Percentiles rank a stretch among this genome's conserved stretches.
Conservation (phyloP, 2,888 invertebrate genomes). For the Morpho deidamia region DNA sequence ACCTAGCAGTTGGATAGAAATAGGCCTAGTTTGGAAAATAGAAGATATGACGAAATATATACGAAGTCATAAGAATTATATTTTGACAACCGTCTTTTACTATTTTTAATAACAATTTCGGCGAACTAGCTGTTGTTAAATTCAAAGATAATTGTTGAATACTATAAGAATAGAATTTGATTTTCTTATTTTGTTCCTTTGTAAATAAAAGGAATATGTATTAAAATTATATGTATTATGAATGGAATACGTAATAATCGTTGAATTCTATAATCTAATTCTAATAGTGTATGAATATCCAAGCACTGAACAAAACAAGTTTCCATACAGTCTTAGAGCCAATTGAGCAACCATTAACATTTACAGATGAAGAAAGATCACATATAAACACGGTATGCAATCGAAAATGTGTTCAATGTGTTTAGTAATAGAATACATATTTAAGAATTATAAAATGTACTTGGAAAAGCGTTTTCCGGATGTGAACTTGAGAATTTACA, state of each 20-base stretch:
- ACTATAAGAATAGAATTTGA: neutral
- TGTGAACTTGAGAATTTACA: conserved; percentile 71
- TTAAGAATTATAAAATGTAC: conserved; percentile 7
- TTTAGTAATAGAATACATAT: conserved; percentile 12
- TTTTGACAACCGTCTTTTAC: too few species aligned
- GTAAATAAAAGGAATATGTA: neutral
- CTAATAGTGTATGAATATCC: conserved; percentile 16
- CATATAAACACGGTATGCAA: conserved; percentile 14
- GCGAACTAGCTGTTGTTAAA: too few species aligned
- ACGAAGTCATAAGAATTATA: too few species aligned
- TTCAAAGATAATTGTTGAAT: too few species aligned
- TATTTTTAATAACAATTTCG: too few species aligned
- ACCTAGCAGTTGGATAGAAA: too few species aligned
- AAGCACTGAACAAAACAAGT: conserved; percentile 43
- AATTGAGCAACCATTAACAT: conserved; percentile 66
- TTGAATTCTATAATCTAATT: too few species aligned
- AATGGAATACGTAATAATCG: too few species aligned
- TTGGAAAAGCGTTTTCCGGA: conserved; percentile 31
- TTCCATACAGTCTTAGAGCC: conserved; percentile 55
- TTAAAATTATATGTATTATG: neutral
- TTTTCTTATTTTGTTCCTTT: neutral
- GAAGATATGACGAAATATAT: too few species aligned
- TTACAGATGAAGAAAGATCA: conserved; percentile 23
- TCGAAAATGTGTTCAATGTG: conserved; percentile 22
- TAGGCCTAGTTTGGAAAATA: too few species aligned